phyloP scores from a whole-genome alignment of 2,113 vertebrate species.

The Stigmatopora argus region DNA sequence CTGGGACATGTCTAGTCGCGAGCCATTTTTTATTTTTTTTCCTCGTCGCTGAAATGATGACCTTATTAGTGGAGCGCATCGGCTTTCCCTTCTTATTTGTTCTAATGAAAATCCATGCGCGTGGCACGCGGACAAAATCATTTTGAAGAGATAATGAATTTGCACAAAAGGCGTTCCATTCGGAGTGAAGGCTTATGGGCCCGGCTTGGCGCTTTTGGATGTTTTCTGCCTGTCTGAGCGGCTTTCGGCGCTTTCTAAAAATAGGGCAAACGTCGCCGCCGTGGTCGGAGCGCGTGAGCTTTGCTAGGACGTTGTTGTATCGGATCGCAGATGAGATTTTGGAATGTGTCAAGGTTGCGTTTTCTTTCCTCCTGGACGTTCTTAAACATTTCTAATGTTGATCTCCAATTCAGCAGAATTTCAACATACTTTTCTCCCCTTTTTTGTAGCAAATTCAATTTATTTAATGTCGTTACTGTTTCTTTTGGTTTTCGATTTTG shows the following conservation, averaged over 20 bases:
- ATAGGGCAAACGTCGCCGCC: conserved; percentile 41
- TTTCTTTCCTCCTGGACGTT: background rate
- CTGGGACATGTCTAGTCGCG: background rate
- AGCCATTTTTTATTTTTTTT: background rate
- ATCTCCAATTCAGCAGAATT: background rate
- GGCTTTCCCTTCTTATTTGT: conserved; percentile 31
- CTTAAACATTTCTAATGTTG: background rate
- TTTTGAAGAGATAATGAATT: conserved; percentile 22
- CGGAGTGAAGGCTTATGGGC: conserved; percentile 22
- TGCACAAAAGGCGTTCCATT: conserved; percentile 38
- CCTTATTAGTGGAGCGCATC: conserved; percentile 32
- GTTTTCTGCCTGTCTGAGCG: conserved; percentile 58
- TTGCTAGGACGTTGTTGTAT: conserved; percentile 1
- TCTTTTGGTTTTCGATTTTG: too few relatives aligned
- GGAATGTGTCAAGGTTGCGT: background rate
- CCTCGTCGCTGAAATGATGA: conserved; percentile 37
- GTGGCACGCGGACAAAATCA: conserved; percentile 23
- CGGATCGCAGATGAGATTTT: background rate
- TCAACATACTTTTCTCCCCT: background rate
- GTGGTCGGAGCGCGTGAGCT: conserved; percentile 32
- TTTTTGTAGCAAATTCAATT: too few relatives aligned
- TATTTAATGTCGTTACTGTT: too few relatives aligned
- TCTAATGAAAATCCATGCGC: conserved; percentile 33
- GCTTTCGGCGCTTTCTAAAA: conserved; percentile 62
- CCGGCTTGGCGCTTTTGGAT: conserved; percentile 39